Evolutionary conservation across 2,888 invertebrate genomes (phyloP).

Genomic region (Eulithis prunata): DNA sequence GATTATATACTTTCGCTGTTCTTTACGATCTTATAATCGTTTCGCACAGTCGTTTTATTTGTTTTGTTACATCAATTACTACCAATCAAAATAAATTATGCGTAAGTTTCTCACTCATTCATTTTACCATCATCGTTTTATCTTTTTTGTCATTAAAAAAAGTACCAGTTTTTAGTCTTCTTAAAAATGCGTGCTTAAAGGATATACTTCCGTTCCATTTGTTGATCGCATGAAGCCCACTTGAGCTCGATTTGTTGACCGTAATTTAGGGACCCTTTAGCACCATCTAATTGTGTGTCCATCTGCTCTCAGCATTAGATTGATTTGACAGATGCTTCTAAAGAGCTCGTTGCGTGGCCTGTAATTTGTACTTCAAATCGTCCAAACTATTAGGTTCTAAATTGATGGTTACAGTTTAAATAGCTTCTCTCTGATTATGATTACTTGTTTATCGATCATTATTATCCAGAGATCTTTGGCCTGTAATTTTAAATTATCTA

Average conservation of each 20-base stretch:
- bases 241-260: constrained; percentile 24
- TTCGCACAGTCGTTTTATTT: constrained; percentile 40
- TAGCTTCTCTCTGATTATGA: constrained; percentile 32
- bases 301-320: constrained; percentile 62
- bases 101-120: constrained; percentile 1
- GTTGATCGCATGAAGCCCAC: constrained; percentile 11
- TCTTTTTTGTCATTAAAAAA: neutral
- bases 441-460: constrained; percentile 29
- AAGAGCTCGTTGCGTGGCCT: constrained; percentile 36
- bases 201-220: constrained; percentile 9
- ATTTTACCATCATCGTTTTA: neutral
- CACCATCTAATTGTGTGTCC: constrained; percentile 53
- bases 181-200: too few species aligned
- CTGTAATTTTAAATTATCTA: constrained; percentile 10
- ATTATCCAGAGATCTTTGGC: constrained; percentile 12
- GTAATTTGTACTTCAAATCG: constrained; percentile 40
- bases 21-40: constrained; percentile 37
- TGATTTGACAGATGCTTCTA: constrained; percentile 46
- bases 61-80: constrained; percentile 38
- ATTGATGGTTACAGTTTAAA: constrained; percentile 26
- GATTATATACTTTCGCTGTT: constrained; percentile 60
- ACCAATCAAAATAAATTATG: constrained; percentile 14
- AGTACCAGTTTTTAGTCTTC: neutral
- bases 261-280: constrained; percentile 24
- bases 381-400: constrained; percentile 20